Percentiles rank a stretch among this genome's conserved stretches.
These are phyloP conservation scores for Ophthalmolycus amberensis DNA, from an alignment of 2,113 vertebrate species.

Conservation along the genomic window DNA sequence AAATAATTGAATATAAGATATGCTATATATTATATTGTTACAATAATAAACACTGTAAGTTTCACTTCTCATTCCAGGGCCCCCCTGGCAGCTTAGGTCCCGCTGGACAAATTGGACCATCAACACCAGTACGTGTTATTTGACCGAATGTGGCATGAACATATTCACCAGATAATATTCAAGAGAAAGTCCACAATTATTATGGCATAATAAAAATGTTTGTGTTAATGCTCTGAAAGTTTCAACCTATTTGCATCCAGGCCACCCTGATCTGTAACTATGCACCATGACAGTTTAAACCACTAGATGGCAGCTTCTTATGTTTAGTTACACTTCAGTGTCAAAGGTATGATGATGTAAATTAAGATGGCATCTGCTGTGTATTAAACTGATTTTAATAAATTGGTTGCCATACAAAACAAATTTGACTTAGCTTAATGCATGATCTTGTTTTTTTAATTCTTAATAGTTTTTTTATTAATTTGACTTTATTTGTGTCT, in stretches of 20 bases:
- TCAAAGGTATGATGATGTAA: background rate
- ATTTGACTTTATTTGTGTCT: background rate
- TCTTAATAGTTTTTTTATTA: background rate
- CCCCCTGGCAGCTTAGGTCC: conserved; percentile 68
- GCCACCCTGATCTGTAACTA: background rate
- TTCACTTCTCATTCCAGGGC: conserved; percentile 71
- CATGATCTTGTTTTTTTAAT: background rate
- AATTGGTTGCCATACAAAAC: background rate
- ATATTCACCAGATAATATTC: background rate
- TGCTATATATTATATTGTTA: background rate
- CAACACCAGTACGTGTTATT: conserved; percentile 66
- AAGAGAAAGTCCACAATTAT: background rate
- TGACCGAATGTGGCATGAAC: background rate
- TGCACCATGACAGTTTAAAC: background rate
- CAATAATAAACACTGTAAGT: background rate
- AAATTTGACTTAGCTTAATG: background rate
- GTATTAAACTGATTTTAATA: background rate
- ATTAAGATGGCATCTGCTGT: background rate
- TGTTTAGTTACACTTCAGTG: too few species aligned
- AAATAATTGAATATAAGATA: background rate
- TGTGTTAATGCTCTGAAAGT: background rate
- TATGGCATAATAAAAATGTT: background rate
- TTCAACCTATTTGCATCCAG: background rate
- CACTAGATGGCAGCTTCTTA: background rate
- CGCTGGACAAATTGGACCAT: conserved; percentile 67